phyloP scores from a whole-genome alignment of 2,888 invertebrate species.

The Cloeon dipterum region DNA sequence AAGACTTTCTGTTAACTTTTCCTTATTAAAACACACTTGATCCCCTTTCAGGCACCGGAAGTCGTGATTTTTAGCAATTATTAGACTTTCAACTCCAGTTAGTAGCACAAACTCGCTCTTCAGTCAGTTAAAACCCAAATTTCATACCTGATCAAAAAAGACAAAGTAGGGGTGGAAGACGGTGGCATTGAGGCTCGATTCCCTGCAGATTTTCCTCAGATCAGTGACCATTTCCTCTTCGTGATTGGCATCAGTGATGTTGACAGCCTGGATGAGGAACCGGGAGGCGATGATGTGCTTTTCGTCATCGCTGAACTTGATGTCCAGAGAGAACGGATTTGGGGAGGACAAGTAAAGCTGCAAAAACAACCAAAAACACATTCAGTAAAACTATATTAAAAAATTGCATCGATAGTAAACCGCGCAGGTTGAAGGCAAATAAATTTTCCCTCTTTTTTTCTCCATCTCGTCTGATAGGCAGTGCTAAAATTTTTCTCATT shows the following conservation, averaged over 20 bases:
- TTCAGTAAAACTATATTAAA: neutral
- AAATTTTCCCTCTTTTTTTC: neutral
- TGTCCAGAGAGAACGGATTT: slow-evolving; percentile 61
- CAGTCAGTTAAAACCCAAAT: neutral
- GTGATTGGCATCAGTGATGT: slow-evolving; percentile 72
- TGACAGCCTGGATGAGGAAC: slow-evolving; percentile 69
- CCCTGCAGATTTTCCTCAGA: slow-evolving; percentile 46
- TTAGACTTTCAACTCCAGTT: neutral
- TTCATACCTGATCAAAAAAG: slow-evolving; percentile 64
- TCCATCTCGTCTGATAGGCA: neutral
- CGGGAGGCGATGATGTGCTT: slow-evolving; percentile 60
- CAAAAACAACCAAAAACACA: slow-evolving; percentile 13
- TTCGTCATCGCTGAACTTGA: slow-evolving; percentile 52
- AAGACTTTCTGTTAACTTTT: neutral
- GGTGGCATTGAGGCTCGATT: slow-evolving; percentile 61
- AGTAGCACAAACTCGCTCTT: neutral
- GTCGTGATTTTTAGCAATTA: neutral
- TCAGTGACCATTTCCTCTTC: slow-evolving; percentile 80
- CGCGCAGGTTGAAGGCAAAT: neutral
- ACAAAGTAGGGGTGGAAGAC: slow-evolving; percentile 92
- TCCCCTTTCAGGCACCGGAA: neutral
- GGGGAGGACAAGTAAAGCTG: slow-evolving; percentile 56
- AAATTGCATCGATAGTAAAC: neutral
- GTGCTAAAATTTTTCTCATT: neutral
- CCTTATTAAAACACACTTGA: neutral